Percentiles rank a stretch among this genome's conserved stretches.
Evolutionary conservation across 92 coral and sea anemone genomes (phyloP).

Genomic region (Zoanthus gigantus): DNA sequence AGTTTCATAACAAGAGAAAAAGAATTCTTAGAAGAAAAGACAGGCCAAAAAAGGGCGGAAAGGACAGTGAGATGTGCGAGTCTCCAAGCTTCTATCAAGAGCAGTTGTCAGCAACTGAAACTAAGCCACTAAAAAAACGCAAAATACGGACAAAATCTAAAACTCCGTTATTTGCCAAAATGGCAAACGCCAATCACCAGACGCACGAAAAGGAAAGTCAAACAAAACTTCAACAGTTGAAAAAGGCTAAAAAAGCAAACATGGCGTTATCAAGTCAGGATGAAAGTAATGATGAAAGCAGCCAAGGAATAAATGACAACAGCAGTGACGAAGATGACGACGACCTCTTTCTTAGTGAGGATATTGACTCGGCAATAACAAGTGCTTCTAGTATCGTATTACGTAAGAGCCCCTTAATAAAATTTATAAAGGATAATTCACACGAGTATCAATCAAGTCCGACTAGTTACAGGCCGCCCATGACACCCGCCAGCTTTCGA

Average conservation of each 20-base stretch:
- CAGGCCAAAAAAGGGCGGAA: background rate
- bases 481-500: constrained; percentile 35
- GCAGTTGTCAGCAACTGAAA: background rate
- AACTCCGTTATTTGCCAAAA: background rate
- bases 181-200: background rate
- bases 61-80: background rate
- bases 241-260: background rate
- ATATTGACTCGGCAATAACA: background rate
- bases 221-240: background rate
- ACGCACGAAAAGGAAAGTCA: background rate
- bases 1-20: constrained; percentile 22
- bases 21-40: constrained; percentile 16
- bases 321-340: background rate
- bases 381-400: constrained; percentile 22
- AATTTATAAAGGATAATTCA: constrained; percentile 6
- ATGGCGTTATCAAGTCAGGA: background rate
- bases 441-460: constrained; percentile 30
- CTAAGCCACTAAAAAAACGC: background rate
- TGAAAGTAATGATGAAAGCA: background rate
- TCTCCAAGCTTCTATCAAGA: background rate
- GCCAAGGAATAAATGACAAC: background rate
- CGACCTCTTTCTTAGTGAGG: background rate
- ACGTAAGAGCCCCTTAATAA: constrained; percentile 23
- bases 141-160: background rate
- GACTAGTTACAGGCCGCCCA: constrained; percentile 41